Percentiles rank a stretch among this genome's conserved stretches.
phyloP scores from a whole-genome alignment of 2,113 vertebrate species.

The Isichthys henryi region DNA sequence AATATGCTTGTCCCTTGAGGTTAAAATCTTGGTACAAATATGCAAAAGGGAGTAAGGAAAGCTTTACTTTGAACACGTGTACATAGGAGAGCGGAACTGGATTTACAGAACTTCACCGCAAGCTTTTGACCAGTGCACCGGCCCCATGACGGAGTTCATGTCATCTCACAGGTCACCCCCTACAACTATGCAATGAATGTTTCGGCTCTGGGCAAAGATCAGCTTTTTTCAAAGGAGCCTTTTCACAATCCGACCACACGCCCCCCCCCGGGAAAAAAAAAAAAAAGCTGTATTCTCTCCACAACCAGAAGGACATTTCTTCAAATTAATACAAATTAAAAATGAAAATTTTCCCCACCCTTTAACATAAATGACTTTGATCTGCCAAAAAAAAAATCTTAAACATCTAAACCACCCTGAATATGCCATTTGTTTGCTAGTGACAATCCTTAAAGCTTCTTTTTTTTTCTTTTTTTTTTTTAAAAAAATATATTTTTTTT shows the following conservation, averaged over 20 bases:
- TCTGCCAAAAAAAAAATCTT: conserved; percentile 12
- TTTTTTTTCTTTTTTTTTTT: conserved; percentile 1
- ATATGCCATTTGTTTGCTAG: conserved; percentile 30
- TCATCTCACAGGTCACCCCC: conserved; percentile 77
- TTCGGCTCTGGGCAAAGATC: conserved; percentile 73
- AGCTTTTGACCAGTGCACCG: conserved; percentile 75
- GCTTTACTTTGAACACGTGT: conserved; percentile 98
- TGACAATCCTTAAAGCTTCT: conserved; percentile 50
- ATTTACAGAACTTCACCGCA: conserved; percentile 74
- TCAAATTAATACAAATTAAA: neutral
- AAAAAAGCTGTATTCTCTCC: conserved; percentile 81
- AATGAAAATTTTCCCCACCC: neutral
- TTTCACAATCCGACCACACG: conserved; percentile 54
- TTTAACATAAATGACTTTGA: neutral
- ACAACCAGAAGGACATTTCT: conserved; percentile 41
- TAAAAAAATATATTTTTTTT: conserved; percentile 18
- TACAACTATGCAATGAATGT: conserved; percentile 98
- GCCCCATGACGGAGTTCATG: conserved; percentile 55
- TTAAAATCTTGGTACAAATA: conserved; percentile 87
- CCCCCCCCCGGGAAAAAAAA: conserved; percentile 27
- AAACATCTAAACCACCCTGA: neutral
- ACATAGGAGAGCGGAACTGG: conserved; percentile 77
- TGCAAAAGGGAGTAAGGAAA: conserved; percentile 97
- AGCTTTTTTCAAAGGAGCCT: conserved; percentile 71
- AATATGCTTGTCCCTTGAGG: conserved; percentile 69